phyloP scores from a whole-genome alignment of 2,797 vertebrate species.

The Dermochelys coriacea region DNA sequence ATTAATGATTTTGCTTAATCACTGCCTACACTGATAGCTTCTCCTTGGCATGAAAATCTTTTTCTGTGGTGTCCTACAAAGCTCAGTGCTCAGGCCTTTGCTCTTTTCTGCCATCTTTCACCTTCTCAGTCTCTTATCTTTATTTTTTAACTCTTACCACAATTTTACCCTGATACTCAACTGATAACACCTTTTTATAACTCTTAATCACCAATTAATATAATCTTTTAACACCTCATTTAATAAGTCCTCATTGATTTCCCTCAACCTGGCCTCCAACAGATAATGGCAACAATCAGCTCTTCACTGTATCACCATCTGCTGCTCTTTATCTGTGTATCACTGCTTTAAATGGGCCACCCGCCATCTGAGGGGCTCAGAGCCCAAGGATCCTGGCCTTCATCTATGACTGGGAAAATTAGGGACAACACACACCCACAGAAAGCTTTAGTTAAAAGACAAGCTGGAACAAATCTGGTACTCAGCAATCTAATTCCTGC shows the following conservation, averaged over 20 bases:
- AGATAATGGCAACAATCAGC: background rate
- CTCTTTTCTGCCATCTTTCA: background rate
- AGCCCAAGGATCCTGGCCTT: background rate
- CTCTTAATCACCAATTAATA: background rate
- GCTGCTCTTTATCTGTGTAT: background rate
- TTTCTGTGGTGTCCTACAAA: background rate
- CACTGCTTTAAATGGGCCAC: background rate
- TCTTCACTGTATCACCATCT: background rate
- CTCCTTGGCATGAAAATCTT: background rate
- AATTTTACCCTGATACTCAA: background rate
- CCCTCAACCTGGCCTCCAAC: background rate
- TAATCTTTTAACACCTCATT: background rate
- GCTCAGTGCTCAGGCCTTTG: background rate
- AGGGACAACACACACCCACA: background rate
- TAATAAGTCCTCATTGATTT: background rate
- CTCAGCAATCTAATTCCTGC: background rate
- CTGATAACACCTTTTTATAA: background rate
- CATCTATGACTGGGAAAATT: background rate
- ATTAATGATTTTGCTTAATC: background rate
- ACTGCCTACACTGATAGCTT: background rate
- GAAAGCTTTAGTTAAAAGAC: background rate
- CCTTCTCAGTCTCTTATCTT: background rate
- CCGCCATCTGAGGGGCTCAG: background rate
- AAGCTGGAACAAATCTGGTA: background rate
- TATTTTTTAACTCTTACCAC: background rate